phyloP scores from a whole-genome alignment of 2,888 invertebrate species.

The Drosophila ustulata region DNA sequence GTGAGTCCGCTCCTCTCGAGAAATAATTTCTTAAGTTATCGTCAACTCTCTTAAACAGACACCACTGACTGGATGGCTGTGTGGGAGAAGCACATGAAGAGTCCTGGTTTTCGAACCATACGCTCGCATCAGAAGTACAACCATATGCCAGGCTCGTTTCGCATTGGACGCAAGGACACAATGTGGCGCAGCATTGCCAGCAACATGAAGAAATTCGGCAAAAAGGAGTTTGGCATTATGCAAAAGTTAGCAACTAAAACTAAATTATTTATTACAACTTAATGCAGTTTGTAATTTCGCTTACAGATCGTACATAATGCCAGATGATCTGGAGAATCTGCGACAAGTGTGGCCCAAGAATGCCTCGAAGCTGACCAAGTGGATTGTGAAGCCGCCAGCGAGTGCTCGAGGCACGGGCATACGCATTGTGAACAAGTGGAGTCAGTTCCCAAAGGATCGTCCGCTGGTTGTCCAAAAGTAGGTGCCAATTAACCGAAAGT shows the following conservation, averaged over 20 bases:
- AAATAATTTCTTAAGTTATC: not conserved
- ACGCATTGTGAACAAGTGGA: conserved; percentile 96
- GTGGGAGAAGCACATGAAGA: conserved; percentile 99
- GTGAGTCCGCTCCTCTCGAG: conserved; percentile 85
- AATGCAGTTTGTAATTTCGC: not conserved
- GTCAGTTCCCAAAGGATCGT: conserved; percentile 95
- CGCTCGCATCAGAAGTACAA: conserved; percentile 98
- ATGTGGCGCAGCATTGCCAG: conserved; percentile 93
- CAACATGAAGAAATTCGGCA: conserved; percentile 86
- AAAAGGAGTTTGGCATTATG: conserved; percentile 94
- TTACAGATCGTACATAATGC: conserved; percentile 93
- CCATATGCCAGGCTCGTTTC: conserved; percentile 99
- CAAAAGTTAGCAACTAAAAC: conserved; percentile 86
- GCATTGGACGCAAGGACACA: conserved; percentile 97
- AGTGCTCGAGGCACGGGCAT: conserved; percentile 98
- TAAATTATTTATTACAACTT: not conserved
- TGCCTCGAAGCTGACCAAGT: conserved; percentile 91
- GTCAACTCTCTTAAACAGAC: conserved; percentile 85
- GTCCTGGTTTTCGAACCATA: conserved; percentile 92
- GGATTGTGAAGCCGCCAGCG: conserved; percentile 99
- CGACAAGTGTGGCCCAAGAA: conserved; percentile 94
- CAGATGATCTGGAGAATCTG: conserved; percentile 92
- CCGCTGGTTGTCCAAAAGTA: conserved; percentile 95
- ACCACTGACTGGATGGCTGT: conserved; percentile 97
- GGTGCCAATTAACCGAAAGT: conserved; percentile 1